Conservation (phyloP, 2,888 invertebrate species). For the Nyleta sp. region DNA sequence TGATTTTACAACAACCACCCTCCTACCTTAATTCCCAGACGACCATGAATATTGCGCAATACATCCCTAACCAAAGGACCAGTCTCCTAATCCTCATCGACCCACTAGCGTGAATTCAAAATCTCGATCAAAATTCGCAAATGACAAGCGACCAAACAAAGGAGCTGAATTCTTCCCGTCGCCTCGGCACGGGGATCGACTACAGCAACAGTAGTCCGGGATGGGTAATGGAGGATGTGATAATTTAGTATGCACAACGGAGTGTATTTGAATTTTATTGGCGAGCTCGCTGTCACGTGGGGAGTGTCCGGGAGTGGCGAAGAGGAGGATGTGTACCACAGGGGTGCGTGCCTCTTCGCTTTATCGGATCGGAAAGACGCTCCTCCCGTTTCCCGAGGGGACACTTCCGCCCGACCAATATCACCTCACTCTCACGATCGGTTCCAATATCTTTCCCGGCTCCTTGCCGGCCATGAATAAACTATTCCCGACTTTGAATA, state of each 20-base stretch:
- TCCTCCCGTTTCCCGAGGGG: slow-evolving; percentile 81
- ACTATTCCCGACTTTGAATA: slow-evolving; percentile 82
- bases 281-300: slow-evolving; percentile 77
- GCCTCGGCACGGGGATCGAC: slow-evolving; percentile 28
- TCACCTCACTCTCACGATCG: slow-evolving; percentile 76
- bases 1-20: too few species aligned
- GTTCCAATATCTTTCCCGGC: slow-evolving; percentile 82
- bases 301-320: slow-evolving; percentile 70
- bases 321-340: slow-evolving; percentile 70
- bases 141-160: slow-evolving; percentile 31
- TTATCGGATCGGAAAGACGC: slow-evolving; percentile 79
- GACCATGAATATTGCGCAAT: too few species aligned
- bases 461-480: slow-evolving; percentile 82
- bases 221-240: slow-evolving; percentile 81
- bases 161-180: slow-evolving; percentile 28
- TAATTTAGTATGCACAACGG: slow-evolving; percentile 82
- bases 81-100: too few species aligned
- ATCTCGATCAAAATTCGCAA: slow-evolving; percentile 9
- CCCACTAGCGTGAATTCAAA: not conserved
- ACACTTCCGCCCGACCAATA: slow-evolving; percentile 82
- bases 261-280: slow-evolving; percentile 83
- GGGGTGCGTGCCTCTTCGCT: slow-evolving; percentile 76
- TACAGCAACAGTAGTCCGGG: slow-evolving; percentile 57
- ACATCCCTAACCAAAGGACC: too few species aligned
- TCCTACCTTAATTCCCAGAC: too few species aligned